These are phyloP conservation scores for Elgaria multicarinata DNA, from an alignment of 2,113 vertebrate genomes.

Conservation along the genomic window DNA sequence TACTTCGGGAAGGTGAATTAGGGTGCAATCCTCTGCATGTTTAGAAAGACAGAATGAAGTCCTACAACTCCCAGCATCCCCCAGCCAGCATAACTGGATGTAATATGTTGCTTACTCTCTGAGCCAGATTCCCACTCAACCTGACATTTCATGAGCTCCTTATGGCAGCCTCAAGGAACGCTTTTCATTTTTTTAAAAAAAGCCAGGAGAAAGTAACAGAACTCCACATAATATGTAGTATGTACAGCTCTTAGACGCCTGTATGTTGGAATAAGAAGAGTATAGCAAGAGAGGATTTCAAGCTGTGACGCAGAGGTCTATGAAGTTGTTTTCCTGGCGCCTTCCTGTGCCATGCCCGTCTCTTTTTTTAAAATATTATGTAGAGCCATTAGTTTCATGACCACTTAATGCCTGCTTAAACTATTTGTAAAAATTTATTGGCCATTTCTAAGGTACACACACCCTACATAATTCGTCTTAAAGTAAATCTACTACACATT, in stretches of 20 bases:
- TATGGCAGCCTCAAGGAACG: background rate
- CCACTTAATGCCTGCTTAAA: conserved; percentile 48
- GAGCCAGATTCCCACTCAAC: background rate
- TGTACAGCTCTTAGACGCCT: background rate
- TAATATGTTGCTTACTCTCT: background rate
- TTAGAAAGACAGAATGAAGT: too few relatives aligned
- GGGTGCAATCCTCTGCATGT: too few relatives aligned
- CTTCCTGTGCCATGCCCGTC: conserved; percentile 16
- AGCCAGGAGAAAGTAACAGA: background rate
- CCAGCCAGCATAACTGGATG: background rate
- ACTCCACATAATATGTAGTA: background rate
- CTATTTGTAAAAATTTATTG: conserved; percentile 65
- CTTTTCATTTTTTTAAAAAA: background rate
- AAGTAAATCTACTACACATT: conserved; percentile 52
- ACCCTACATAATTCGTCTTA: conserved; percentile 20
- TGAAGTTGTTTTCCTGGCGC: conserved; percentile 3
- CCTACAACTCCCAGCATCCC: too few relatives aligned
- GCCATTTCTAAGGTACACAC: conserved; percentile 57
- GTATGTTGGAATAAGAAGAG: background rate
- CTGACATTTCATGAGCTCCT: background rate
- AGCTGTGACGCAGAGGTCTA: background rate
- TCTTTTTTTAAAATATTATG: conserved; percentile 30
- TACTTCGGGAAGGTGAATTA: background rate
- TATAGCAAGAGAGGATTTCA: background rate
- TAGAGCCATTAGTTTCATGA: conserved; percentile 35